Evolutionary conservation across 2,888 invertebrate species (phyloP), one percentile per base, ranked within the genome.

Genomic region (Salticus scenicus): DNA sequence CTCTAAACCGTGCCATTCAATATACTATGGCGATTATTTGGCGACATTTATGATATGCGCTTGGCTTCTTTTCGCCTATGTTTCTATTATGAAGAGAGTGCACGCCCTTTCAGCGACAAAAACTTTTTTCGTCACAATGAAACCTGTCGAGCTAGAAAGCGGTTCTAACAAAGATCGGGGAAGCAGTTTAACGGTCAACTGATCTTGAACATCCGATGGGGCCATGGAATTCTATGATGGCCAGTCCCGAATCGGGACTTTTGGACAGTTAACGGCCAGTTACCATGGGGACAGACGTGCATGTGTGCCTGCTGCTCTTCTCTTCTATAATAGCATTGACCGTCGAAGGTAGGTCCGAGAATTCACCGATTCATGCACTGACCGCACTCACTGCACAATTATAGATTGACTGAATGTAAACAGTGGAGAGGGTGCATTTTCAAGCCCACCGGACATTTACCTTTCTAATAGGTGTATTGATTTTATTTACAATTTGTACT

Each of bases 241-340:
- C 24, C 57, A 57, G 57, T 57, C 57, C 57, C 57, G 57, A 17
- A 24, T 57, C 57, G 57, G 57, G 57, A 57, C 57, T 24, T n/a
- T 57, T 17, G 57, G 57, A 57, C 57, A 57, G 57, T 57, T 57
- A 24, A 57, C 57, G 57, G 57, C 57, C 57, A 4, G 57, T 57
- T 57, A 24, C 57, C 57, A 57, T 57, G 57, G 57, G 57, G 57
- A 57, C 57, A 24, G 8, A 57, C 57, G 57, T 24, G 24, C 57
- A 57, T 24, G 57, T 57, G 57, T 24, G 57, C 57, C 57, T 57
- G 20, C 57, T 57, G 24, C 20, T 57, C 57, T 57, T 8, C 20
- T 57, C 57, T 24, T 8, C 57, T 12, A 5, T 57, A 24, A 57
- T 24, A 24, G 57, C 57, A 12, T 17, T 57, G 20, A 57, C 24